A percentile compares a stretch with the other conserved stretches of the same genome.
phyloP scores from a whole-genome alignment of 2,888 invertebrate species.

The Crematogaster levior region DNA sequence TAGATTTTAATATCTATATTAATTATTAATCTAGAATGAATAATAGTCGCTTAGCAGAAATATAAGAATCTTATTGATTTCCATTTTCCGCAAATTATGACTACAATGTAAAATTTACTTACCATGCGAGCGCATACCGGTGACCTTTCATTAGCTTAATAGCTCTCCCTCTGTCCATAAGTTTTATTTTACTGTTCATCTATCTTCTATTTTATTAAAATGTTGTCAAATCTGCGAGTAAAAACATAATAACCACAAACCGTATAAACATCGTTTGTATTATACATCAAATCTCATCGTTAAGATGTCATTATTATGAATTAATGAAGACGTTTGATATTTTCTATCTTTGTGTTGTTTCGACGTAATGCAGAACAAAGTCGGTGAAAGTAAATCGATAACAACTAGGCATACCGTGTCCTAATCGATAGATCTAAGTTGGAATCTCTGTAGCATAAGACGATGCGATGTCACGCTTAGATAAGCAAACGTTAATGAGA shows the following conservation, averaged over 20 bases:
- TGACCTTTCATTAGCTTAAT: slow-evolving; percentile 6
- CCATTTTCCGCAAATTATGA: not conserved
- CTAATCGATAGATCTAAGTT: slow-evolving; percentile 34
- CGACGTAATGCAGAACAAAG: not conserved
- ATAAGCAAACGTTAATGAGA: slow-evolving; percentile 63
- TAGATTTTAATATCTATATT: not conserved
- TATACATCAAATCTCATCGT: not conserved
- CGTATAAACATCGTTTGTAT: too few species aligned
- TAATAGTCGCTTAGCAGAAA: not conserved
- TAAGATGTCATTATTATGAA: slow-evolving; percentile 12
- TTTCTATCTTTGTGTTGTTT: not conserved
- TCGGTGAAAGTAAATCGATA: slow-evolving; percentile 47
- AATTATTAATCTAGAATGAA: not conserved
- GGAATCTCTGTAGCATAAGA: not conserved
- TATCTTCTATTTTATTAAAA: slow-evolving; percentile 8
- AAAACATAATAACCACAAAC: not conserved
- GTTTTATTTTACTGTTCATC: not conserved
- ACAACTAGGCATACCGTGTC: not conserved
- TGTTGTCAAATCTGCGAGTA: slow-evolving; percentile 7
- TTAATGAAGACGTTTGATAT: slow-evolving; percentile 9
- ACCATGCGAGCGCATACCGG: too few species aligned
- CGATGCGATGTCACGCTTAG: slow-evolving; percentile 45
- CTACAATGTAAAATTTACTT: not conserved
- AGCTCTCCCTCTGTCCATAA: not conserved
- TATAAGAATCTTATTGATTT: not conserved